phyloP scores from a whole-genome alignment of 2,888 invertebrate species.

The Microplitis manilae region DNA sequence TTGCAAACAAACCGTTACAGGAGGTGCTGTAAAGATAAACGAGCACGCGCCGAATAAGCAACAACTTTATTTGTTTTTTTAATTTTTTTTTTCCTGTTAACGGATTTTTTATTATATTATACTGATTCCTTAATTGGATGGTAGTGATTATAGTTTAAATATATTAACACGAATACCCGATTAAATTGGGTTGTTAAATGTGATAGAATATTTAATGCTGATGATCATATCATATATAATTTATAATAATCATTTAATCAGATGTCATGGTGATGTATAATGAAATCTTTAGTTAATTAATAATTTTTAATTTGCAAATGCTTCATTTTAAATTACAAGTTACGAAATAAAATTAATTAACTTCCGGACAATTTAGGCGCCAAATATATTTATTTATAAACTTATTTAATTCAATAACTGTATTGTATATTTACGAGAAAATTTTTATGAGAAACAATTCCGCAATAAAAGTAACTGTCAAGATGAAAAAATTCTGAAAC shows the following conservation, averaged over 20 bases:
- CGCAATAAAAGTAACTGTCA: not conserved
- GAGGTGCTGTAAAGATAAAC: slow-evolving; percentile 45
- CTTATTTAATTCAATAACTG: not conserved
- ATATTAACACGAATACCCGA: not conserved
- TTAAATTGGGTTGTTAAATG: not conserved
- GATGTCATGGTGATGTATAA: not conserved
- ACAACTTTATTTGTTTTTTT: slow-evolving; percentile 41
- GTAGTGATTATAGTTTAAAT: not conserved
- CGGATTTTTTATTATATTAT: slow-evolving; percentile 48
- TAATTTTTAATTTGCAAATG: not conserved
- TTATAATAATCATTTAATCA: not conserved
- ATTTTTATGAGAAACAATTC: not conserved
- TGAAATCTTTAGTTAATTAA: not conserved
- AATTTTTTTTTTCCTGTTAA: slow-evolving; percentile 41
- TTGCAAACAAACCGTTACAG: slow-evolving; percentile 25
- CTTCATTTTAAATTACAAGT: not conserved
- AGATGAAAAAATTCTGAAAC: not conserved
- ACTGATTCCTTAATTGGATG: slow-evolving; percentile 47
- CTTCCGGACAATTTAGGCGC: not conserved
- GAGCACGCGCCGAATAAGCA: slow-evolving; percentile 43
- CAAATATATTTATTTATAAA: not conserved
- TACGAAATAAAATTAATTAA: not conserved
- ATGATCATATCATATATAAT: not conserved
- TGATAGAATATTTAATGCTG: not conserved
- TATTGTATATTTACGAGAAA: not conserved